phyloP scores from a whole-genome alignment of 2,113 vertebrate genomes.

The Herpetotheres cachinnans region DNA sequence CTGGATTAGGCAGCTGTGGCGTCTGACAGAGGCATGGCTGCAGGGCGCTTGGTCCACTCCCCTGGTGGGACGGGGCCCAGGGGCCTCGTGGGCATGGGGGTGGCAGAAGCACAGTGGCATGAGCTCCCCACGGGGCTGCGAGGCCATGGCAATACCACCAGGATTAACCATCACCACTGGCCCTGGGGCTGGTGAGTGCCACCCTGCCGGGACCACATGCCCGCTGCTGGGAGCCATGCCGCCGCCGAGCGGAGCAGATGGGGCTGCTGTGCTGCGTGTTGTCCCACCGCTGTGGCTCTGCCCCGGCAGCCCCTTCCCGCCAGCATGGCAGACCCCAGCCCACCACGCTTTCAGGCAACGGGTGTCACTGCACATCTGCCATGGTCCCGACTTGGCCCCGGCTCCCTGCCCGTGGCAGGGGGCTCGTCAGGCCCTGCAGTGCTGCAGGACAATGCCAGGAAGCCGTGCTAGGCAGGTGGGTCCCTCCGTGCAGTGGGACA shows the following conservation, averaged over 20 bases:
- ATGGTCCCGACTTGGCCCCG: too few relatives aligned
- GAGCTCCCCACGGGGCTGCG: not conserved
- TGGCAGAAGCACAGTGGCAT: fast-evolving
- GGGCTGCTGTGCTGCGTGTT: too few relatives aligned
- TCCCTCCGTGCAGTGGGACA: not conserved
- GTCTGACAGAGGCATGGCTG: not conserved
- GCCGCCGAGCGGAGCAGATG: not conserved
- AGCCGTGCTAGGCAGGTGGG: not conserved
- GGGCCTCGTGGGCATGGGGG: not conserved
- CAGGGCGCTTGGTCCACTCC: too few relatives aligned
- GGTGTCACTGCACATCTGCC: not conserved
- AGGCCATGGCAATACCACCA: fast-evolving
- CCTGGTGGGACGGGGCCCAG: too few relatives aligned
- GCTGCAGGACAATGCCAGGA: not conserved
- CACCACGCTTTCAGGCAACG: not conserved
- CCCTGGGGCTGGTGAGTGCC: not conserved
- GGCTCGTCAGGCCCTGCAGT: not conserved
- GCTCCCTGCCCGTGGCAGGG: not conserved
- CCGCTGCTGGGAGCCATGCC: not conserved
- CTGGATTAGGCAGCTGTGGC: fast-evolving
- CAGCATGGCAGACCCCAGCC: not conserved
- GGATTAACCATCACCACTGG: fast-evolving
- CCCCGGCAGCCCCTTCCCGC: not conserved
- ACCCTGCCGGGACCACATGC: too few relatives aligned
- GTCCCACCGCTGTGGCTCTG: too few relatives aligned